Evolutionary conservation across 2,888 invertebrate genomes (phyloP), one percentile per base, ranked within the genome.

Genomic region (Troides aeacus): DNA sequence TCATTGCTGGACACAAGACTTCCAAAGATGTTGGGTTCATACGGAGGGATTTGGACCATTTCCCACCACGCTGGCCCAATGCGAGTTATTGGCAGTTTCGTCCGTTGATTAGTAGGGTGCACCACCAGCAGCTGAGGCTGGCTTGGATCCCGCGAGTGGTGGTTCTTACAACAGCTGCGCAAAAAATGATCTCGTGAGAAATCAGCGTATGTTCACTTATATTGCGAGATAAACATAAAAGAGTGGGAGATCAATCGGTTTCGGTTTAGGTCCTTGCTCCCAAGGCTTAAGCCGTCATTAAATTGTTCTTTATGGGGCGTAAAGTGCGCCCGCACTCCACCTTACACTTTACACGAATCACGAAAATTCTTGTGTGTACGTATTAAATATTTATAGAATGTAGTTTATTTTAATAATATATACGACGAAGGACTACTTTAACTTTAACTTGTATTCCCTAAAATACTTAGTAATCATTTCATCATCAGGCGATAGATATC

Each of bases 271-370:
- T 63, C 58, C 59, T 63, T 68, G 59, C 64, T 68, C 68, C 46
- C 59, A n/a, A 63, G 60, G 53, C 64, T 64, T 68, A 64, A 68
- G 39, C 53, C 68, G 59, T 63, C 63, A 59, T 68, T 59, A 64
- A 68, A 68, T 64, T 64, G 68, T 68, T 59, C 36, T 68, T 68
- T 68, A 68, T 68, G 60, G 60, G 39, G 53, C 68, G 64, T 68
- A 63, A 68, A 62, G 68, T 46, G 24, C 21, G 46, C 15, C 30
- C 62, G 62, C 23, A 50, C 58, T 63, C 57, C 24, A 58, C 57
- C 62, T 62, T 50, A 68, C 68, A 63, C 58, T 68, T 62, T 62
- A 62, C 58, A 62, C 62, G 62, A 67, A 18, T 10, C 21, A 57
- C 56, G 62, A 66, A 66, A 61, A 61, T 56, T 66, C 61, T 7